phyloP scores from a whole-genome alignment of 1,140 invertebrate genomes.

The Muscidifurax raptorellus region DNA sequence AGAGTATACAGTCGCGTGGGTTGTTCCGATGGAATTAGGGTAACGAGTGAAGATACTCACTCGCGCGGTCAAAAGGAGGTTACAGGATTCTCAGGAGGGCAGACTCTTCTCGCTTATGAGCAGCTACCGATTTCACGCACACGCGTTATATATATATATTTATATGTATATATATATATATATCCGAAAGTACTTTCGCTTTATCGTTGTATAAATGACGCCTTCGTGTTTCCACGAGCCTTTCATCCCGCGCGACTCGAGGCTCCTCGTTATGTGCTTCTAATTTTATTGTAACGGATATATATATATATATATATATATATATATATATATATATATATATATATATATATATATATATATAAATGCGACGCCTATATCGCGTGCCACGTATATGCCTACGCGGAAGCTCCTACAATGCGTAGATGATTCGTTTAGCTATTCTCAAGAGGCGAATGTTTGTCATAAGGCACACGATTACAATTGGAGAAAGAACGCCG shows the following conservation, averaged over 20 bases:
- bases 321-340: too few relatives aligned
- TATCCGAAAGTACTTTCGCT: slow-evolving; percentile 30
- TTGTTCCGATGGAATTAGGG: slow-evolving; percentile 30
- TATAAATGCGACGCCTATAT: too few relatives aligned
- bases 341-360: too few relatives aligned
- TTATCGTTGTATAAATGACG: background rate
- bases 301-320: too few relatives aligned
- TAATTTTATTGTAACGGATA: too few relatives aligned
- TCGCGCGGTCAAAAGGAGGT: slow-evolving; percentile 41
- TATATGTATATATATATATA: background rate
- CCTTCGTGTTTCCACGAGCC: background rate
- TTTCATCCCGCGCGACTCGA: background rate
- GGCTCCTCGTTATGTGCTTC: too few relatives aligned
- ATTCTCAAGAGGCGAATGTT: too few relatives aligned
- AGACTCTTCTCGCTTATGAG: background rate
- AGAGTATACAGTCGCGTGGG: background rate
- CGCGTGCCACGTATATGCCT: too few relatives aligned
- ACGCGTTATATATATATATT: too few relatives aligned
- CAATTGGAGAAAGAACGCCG: too few relatives aligned
- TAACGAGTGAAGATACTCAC: slow-evolving; percentile 31
- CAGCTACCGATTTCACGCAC: slow-evolving; percentile 38
- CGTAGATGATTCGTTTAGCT: background rate
- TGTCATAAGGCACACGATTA: too few relatives aligned
- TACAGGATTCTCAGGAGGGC: slow-evolving; percentile 11
- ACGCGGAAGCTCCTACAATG: too few relatives aligned